Percentiles rank a stretch among this genome's conserved stretches.
Conservation (phyloP, 2,797 vertebrate species). For the Spheniscus humboldti region DNA sequence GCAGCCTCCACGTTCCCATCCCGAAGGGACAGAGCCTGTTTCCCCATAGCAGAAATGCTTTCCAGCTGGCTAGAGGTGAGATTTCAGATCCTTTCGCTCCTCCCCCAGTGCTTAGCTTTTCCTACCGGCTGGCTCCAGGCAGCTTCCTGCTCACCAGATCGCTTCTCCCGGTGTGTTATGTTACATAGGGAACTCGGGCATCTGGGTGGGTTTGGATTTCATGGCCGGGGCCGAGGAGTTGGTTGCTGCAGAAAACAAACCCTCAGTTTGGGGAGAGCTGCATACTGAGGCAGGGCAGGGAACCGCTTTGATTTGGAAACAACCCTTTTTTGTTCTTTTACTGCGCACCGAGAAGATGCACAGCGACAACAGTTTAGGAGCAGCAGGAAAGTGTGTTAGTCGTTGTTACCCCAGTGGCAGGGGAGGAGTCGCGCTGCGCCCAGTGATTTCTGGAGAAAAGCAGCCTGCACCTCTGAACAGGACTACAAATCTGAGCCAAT, state of each 20-base stretch:
- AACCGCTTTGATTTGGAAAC: neutral
- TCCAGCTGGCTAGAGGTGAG: neutral
- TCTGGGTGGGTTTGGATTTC: neutral
- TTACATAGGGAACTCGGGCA: neutral
- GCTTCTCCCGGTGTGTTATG: neutral
- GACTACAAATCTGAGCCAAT: neutral
- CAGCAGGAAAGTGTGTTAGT: neutral
- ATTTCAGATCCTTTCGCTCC: neutral
- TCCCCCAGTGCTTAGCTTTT: neutral
- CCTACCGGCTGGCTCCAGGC: neutral
- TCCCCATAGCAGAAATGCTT: neutral
- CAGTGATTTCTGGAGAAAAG: neutral
- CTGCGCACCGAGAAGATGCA: neutral
- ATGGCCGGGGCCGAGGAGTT: neutral
- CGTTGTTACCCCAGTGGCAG: neutral
- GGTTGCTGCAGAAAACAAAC: neutral
- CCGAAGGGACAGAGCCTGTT: accelerated
- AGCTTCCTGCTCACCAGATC: neutral
- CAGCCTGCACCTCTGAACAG: too few relatives aligned
- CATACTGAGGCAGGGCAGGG: neutral
- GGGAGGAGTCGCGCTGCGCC: accelerated
- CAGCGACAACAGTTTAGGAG: neutral
- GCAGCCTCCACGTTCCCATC: accelerated
- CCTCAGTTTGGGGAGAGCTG: neutral
- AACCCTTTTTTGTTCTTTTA: neutral